Conservation (phyloP, 2,113 vertebrate species). For the Scomber scombrus region DNA sequence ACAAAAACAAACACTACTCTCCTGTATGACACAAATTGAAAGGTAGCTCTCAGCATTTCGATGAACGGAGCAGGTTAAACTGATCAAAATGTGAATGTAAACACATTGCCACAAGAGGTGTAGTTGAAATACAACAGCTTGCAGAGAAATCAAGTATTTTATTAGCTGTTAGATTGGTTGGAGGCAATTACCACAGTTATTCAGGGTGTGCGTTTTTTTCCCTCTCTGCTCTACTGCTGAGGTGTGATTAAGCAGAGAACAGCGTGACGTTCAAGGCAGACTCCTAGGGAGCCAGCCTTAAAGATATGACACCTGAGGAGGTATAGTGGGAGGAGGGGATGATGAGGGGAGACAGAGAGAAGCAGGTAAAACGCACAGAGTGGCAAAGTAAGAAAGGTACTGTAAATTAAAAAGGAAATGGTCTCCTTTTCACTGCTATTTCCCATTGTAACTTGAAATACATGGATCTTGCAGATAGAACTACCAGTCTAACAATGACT, state of each 20-base stretch:
- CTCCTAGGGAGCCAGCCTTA: slow-evolving; percentile 69
- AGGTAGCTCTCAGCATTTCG: neutral
- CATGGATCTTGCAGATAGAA: neutral
- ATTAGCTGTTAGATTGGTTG: slow-evolving; percentile 27
- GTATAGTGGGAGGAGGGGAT: slow-evolving; percentile 26
- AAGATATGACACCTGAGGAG: slow-evolving; percentile 72
- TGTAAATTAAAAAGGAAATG: slow-evolving; percentile 12
- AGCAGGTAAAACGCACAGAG: neutral
- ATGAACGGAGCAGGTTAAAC: neutral
- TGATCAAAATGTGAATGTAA: neutral
- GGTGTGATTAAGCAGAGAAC: slow-evolving; percentile 62
- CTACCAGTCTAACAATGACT: neutral
- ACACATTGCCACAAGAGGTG: neutral
- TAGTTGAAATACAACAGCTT: neutral
- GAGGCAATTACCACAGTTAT: slow-evolving; percentile 45
- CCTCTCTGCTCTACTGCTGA: neutral
- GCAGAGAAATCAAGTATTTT: neutral
- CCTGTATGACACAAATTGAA: neutral
- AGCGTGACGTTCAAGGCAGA: slow-evolving; percentile 46
- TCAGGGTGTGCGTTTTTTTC: neutral
- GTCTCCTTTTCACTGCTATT: neutral
- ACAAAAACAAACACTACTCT: neutral
- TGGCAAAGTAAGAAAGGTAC: neutral
- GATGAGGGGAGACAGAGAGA: slow-evolving; percentile 10
- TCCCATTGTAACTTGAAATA: neutral